phyloP scores from a whole-genome alignment of 1,140 invertebrate genomes.

The Cherax quadricarinatus region DNA sequence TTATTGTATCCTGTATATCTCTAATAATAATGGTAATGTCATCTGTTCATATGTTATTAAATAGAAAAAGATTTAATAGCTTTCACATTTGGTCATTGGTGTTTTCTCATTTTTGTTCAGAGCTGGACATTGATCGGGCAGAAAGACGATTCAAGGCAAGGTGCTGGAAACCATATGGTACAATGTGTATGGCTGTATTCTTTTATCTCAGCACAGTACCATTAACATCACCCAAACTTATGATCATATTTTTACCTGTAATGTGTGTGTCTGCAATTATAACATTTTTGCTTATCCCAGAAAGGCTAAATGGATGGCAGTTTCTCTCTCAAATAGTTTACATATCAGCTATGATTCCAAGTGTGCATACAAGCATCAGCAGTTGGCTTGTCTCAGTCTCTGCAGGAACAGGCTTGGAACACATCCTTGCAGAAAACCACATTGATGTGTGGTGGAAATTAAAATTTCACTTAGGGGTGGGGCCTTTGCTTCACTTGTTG shows the following conservation, averaged over 20 bases:
- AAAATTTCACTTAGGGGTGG: conserved; percentile 42
- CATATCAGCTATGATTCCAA: conserved; percentile 31
- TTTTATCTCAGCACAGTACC: conserved; percentile 52
- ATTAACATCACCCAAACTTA: conserved; percentile 32
- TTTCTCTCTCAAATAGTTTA: conserved; percentile 51
- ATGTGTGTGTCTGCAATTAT: conserved; percentile 16
- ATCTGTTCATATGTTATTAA: conserved; percentile 42
- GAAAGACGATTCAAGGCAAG: conserved; percentile 51
- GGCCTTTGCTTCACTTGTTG: conserved; percentile 39
- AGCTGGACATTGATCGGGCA: conserved; percentile 29
- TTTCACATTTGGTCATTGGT: conserved; percentile 58
- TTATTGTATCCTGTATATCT: conserved; percentile 18
- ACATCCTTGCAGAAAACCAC: neutral
- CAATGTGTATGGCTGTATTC: conserved; percentile 18
- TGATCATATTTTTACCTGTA: conserved; percentile 45
- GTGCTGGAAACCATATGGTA: conserved; percentile 53
- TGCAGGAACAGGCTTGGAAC: neutral
- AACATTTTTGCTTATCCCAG: conserved; percentile 38
- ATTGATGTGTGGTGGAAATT: conserved; percentile 19
- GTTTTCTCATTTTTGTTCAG: conserved; percentile 61
- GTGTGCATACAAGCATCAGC: neutral
- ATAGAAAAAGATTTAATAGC: conserved; percentile 36
- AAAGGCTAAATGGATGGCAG: conserved; percentile 26
- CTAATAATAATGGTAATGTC: conserved; percentile 58
- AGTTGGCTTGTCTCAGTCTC: neutral